Base-by-base conservation (phyloP, 2,888 invertebrate species). In the Sylvicola fuscatus region DNA sequence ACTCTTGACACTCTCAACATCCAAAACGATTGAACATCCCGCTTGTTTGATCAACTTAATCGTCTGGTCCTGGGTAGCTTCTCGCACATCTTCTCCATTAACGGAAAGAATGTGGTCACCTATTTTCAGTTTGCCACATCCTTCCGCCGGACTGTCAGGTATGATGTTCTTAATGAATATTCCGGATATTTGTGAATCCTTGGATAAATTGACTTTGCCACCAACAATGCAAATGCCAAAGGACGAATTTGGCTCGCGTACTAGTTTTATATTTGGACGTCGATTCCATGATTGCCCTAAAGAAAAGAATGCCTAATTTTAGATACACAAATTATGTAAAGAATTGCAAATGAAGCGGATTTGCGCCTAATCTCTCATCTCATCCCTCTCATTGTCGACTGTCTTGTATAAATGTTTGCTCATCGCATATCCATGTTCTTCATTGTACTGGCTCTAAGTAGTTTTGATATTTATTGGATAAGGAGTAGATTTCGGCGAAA, bases 121-220 rank as follows among this genome's bases (percentile, higher is more conserved):
- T 15, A 59, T 49, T 53, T 54, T 13, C 29, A 38, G 15, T 33
- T 15, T 16, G 6, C 12, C 89, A 43, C 83, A 78, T 47, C 71
- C 68, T 34, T 89, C 92, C 1, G 97, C 98, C 1, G 97, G 93
- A 59, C 90, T 92, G 42, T 86, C 78, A 1, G 86, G 74, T 11
- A 93, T 73, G 1, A 98, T 93, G 49, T 90, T 89, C 59, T 97
- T 97, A 52, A 98, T 89, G 58, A 98, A 98, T 51, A 98, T 95
- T 5, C 97, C 97, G 38, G 89, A 78, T 44, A 93, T 72, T 37
- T 78, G 77, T 42, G 74, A 72, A 44, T 74, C 70, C 37, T 76
- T 73, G 29, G 70, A 38, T 14, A 40, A 36, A 35, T 40, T 58
- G 13, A 54, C 84, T 70, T 87, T 86, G 49, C 92, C 89, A 38